phyloP scores from a whole-genome alignment of 2,797 vertebrate genomes.

The Epinephelus awoara region DNA sequence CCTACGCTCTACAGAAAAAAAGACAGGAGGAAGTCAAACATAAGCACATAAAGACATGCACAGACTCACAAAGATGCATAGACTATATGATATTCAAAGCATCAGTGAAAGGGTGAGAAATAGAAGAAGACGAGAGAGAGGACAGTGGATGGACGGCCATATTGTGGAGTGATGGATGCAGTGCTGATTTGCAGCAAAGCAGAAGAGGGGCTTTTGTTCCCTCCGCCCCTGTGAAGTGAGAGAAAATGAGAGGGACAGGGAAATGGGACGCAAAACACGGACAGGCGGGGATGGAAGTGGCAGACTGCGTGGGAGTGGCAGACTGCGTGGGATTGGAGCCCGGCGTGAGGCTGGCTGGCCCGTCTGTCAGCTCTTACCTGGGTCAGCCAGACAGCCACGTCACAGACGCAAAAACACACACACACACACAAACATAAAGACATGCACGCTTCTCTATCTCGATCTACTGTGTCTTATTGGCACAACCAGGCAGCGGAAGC shows the following conservation, averaged over 20 bases:
- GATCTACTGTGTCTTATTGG: conserved; percentile 53
- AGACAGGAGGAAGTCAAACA: conserved; percentile 7
- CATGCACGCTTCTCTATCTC: conserved; percentile 33
- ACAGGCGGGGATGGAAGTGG: conserved; percentile 44
- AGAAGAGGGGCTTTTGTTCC: conserved; percentile 51
- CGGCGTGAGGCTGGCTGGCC: conserved; percentile 54
- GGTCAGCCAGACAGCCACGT: conserved; percentile 54
- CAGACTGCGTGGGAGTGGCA: conserved; percentile 70
- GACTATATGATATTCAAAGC: conserved; percentile 36
- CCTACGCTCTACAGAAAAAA: conserved; percentile 7
- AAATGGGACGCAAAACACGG: conserved; percentile 45
- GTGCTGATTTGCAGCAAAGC: conserved; percentile 50
- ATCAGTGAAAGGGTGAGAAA: conserved; percentile 21
- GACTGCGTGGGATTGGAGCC: conserved; percentile 67
- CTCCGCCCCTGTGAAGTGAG: conserved; percentile 13
- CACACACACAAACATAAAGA: conserved; percentile 22
- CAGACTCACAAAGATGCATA: conserved; percentile 13
- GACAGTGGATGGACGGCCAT: conserved; percentile 37
- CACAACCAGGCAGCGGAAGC: conserved; percentile 25
- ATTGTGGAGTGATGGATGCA: conserved; percentile 41
- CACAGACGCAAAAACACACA: conserved; percentile 27
- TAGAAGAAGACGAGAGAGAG: not conserved
- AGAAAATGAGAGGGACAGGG: conserved; percentile 29
- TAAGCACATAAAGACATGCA: not conserved
- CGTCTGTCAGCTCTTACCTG: conserved; percentile 75